Percentiles rank a stretch among this genome's conserved stretches.
These are phyloP conservation scores for Steinernema scapterisci DNA, from an alignment of 2,888 invertebrate genomes.

Conservation along the genomic window DNA sequence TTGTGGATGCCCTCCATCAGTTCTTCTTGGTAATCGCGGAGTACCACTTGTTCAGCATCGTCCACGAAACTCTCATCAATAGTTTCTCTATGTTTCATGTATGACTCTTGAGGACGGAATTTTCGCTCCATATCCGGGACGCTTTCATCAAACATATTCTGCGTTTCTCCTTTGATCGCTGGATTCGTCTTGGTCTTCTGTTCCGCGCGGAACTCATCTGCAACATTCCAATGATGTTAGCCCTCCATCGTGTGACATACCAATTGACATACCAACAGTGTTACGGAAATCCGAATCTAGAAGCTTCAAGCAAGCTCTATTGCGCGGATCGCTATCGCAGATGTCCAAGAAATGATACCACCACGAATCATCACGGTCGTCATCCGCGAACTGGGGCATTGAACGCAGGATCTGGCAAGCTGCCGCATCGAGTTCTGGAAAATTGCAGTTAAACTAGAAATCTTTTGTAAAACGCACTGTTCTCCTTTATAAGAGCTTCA, in stretches of 20 bases:
- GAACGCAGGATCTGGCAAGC: slow-evolving; percentile 3
- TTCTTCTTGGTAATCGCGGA: slow-evolving; percentile 15
- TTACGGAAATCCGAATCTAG: not conserved
- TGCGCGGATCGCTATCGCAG: slow-evolving; percentile 2
- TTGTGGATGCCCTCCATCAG: not conserved
- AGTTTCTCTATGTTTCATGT: not conserved
- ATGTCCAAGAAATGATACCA: not conserved
- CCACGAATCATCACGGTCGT: not conserved
- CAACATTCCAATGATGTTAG: not conserved
- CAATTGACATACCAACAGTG: not conserved
- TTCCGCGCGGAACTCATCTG: not conserved
- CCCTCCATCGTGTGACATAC: not conserved
- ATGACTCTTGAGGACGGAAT: not conserved
- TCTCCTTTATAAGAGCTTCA: not conserved
- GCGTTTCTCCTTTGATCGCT: not conserved
- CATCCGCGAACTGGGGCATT: not conserved
- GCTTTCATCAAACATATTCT: not conserved
- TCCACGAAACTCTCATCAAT: not conserved
- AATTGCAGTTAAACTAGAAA: not conserved
- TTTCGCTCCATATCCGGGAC: not conserved
- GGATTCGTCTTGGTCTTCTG: not conserved
- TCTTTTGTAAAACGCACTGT: not conserved
- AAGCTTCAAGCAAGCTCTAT: not conserved
- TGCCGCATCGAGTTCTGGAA: not conserved
- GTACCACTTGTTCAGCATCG: not conserved